A percentile compares a stretch with the other conserved stretches of the same genome.
Evolutionary conservation across 2,797 vertebrate genomes (phyloP).

Genomic region (Schizothorax lantsangensis): DNA sequence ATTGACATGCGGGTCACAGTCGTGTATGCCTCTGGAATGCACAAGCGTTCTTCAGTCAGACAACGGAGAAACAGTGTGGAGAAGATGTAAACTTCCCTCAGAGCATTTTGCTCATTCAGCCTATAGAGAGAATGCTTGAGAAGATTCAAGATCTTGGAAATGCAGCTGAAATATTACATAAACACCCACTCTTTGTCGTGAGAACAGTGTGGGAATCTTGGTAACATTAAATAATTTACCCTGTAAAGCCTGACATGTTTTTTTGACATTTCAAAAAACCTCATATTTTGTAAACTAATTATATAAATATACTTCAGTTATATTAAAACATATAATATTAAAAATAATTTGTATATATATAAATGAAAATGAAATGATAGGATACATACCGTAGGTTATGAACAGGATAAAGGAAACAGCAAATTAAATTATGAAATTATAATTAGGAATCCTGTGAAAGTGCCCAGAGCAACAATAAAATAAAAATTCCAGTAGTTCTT

Average conservation of each 20-base stretch:
- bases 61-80: background rate
- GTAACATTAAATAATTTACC: background rate
- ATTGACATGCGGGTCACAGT: constrained; percentile 48
- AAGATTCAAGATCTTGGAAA: constrained; percentile 14
- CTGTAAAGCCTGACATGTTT: background rate
- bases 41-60: constrained; percentile 20
- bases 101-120: constrained; percentile 59
- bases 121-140: constrained; percentile 10
- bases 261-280: background rate
- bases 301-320: background rate
- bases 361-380: background rate
- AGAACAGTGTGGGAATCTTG: background rate
- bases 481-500: background rate
- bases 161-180: background rate
- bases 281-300: background rate
- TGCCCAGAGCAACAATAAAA: background rate
- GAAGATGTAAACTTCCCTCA: constrained; percentile 30
- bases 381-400: background rate
- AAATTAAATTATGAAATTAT: background rate
- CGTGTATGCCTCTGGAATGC: constrained; percentile 34
- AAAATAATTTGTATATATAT: background rate
- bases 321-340: background rate
- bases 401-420: background rate
- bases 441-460: background rate
- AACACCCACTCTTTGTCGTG: background rate